Evolutionary conservation across 2,113 vertebrate genomes (phyloP), one percentile per base, ranked within the genome.

Genomic region (Ploceus nigricollis): DNA sequence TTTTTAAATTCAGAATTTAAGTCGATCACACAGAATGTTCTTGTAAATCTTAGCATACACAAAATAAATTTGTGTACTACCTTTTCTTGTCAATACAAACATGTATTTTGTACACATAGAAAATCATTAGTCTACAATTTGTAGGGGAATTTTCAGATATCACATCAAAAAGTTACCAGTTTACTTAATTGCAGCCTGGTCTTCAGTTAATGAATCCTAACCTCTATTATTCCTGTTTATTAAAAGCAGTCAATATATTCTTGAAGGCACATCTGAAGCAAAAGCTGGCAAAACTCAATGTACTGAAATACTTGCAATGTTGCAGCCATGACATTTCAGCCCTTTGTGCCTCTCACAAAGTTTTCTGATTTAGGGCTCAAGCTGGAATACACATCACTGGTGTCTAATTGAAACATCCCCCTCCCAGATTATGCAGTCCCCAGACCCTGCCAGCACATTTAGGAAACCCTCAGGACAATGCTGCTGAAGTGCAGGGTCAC

Each of bases 371-470:
- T 65, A 33, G 28, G 14, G 33, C 13, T 57, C n/a, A 35, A 40
- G 1, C 9, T 69, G 18, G 33, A 35, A 17, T 33, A 45, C 6
- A 15, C 0, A 0, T 5, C 37, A 24, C 5, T 28, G 13, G 16
- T 33, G 12, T 20, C 11, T 33, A 25, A 57, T 7, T 44, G 20
- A 39, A 33, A 13, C 31, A 37, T 45, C 8, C 24, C 70, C 13
- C 21, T 61, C 31, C 8, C 42, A 57, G 11, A 20, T 60, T 15
- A 19, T 14, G 14, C 3, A 73, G 31, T 4, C 39, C 15, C 9
- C 66, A 66, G 44, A 18, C 8, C 21, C 25, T 60, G n/a, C 10
- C 47, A 63, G 28, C 1, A 1, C 23, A 33, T 7, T 21, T 18
- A 19, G 9, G 83, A 63, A 70, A 11, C 22, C 45, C 35, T 33